Percentiles rank a stretch among this genome's conserved stretches.
These are phyloP conservation scores for Sipha maydis DNA, from an alignment of 2,888 invertebrate genomes.

Conservation along the genomic window DNA sequence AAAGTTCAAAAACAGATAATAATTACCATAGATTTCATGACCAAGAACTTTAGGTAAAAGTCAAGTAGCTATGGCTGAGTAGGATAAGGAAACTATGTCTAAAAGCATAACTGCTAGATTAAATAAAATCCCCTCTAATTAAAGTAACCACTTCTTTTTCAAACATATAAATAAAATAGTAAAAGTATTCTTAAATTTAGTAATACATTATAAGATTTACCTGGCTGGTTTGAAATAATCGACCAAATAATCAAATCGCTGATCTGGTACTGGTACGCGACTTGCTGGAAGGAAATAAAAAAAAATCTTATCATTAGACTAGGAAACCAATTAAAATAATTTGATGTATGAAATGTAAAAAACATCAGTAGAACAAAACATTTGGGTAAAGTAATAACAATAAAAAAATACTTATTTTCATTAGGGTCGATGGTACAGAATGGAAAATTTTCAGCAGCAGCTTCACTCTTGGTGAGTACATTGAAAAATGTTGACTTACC, in stretches of 20 bases:
- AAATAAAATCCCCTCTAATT: too few species aligned
- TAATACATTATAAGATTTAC: conserved; percentile 69
- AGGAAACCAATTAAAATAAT: neutral
- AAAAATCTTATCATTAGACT: conserved; percentile 39
- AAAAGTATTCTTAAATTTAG: too few species aligned
- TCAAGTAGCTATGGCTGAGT: too few species aligned
- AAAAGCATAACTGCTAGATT: too few species aligned
- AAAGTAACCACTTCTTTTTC: too few species aligned
- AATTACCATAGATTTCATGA: too few species aligned
- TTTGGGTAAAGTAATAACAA: neutral
- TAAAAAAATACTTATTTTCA: conserved; percentile 91
- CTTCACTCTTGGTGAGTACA: conserved; percentile 96
- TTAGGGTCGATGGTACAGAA: conserved; percentile 99
- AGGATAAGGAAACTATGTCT: too few species aligned
- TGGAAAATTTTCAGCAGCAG: conserved; percentile 98
- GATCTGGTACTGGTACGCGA: conserved; percentile 97
- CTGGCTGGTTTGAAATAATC: conserved; percentile 94
- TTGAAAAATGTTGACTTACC: conserved; percentile 99
- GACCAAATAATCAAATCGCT: conserved; percentile 90
- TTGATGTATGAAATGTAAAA: neutral
- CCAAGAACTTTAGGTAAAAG: too few species aligned
- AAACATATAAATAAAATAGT: too few species aligned
- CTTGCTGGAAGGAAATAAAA: conserved; percentile 72
- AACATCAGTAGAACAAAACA: too few species aligned
- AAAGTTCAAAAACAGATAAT: too few species aligned